Percentiles rank a stretch among this genome's conserved stretches.
Conservation (phyloP, 2,888 invertebrate genomes). For the Cheilosia impressa region DNA sequence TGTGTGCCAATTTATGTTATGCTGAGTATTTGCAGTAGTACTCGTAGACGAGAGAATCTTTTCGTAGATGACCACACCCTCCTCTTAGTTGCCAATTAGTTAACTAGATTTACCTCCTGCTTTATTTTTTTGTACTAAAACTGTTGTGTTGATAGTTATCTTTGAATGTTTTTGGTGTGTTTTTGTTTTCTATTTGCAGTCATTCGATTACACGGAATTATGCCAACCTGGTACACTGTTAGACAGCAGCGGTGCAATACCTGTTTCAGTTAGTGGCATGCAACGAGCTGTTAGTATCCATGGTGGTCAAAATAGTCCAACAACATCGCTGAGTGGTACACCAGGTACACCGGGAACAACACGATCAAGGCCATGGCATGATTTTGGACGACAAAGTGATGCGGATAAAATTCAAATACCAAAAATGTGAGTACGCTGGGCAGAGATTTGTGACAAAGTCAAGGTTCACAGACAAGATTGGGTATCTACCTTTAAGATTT, state of each 20-base stretch:
- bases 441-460: no score
- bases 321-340: conserved; percentile 85
- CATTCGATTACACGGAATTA: conserved; percentile 96
- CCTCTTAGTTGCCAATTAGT: conserved; percentile 55
- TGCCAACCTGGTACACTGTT: conserved; percentile 88
- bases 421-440: conserved; percentile 92
- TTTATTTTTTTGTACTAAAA: conserved; percentile 26
- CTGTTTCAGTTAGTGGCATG: conserved; percentile 84
- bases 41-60: conserved; percentile 3
- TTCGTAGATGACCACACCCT: conserved; percentile 26
- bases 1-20: conserved; percentile 69
- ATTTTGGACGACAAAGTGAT: conserved; percentile 96
- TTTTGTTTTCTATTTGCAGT: conserved; percentile 85
- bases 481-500: no score
- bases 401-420: conserved; percentile 98
- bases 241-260: conserved; percentile 85
- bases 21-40: conserved; percentile 9
- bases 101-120: conserved; percentile 48
- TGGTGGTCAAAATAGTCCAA: conserved; percentile 83
- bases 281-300: conserved; percentile 85
- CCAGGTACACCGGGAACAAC: conserved; percentile 86
- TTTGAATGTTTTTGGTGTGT: conserved; percentile 34
- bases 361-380: conserved; percentile 95
- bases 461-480: no score
- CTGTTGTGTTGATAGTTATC: conserved; percentile 23